Conservation (phyloP, 64 coral and sea anemone species). For the Acropora yongei region DNA sequence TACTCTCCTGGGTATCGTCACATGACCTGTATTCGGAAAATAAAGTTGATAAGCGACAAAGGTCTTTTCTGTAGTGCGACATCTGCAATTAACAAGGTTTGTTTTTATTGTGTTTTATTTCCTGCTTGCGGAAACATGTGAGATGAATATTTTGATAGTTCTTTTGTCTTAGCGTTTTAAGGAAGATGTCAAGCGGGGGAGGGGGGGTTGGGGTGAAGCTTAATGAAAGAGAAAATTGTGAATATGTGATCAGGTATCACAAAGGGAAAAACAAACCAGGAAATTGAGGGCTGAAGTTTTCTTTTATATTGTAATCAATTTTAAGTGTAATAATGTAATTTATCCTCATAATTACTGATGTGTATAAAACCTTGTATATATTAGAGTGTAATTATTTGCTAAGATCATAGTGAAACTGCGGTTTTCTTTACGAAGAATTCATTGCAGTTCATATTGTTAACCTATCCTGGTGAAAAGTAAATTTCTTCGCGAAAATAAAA, state of each 20-base stretch:
- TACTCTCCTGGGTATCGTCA: too few relatives aligned
- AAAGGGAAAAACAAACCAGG: neutral
- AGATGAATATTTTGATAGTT: too few relatives aligned
- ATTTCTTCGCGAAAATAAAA: neutral
- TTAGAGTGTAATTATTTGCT: neutral
- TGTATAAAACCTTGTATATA: neutral
- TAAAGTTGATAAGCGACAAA: too few relatives aligned
- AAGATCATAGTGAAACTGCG: neutral
- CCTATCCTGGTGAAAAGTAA: neutral
- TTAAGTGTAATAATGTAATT: neutral
- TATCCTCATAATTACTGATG: neutral
- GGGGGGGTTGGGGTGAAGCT: neutral
- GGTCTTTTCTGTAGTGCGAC: too few relatives aligned
- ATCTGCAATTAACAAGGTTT: too few relatives aligned
- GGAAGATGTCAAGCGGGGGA: too few relatives aligned
- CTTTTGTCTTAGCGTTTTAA: too few relatives aligned
- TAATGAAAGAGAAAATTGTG: too few relatives aligned
- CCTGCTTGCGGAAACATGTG: too few relatives aligned
- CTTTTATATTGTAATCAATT: constrained; percentile 1
- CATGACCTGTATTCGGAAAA: too few relatives aligned
- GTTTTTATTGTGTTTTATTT: too few relatives aligned
- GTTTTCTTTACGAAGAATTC: neutral
- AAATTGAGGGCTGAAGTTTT: neutral
- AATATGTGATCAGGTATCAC: neutral
- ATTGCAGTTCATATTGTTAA: neutral